Base-by-base conservation (phyloP, 2,113 vertebrate species). In the Myrmecophaga tridactyla region DNA sequence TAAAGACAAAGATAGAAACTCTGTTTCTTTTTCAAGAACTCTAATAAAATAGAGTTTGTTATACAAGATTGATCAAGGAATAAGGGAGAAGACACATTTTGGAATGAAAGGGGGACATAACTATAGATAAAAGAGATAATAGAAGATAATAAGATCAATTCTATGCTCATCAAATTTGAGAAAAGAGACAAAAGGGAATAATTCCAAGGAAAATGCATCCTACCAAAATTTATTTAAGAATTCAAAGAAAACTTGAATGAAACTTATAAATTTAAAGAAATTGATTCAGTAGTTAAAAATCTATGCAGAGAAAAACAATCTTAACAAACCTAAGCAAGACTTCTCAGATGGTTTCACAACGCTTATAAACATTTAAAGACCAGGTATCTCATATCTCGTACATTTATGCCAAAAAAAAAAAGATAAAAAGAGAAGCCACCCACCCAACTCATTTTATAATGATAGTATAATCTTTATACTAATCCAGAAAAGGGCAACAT, bases 331-430 rank as follows among this genome's bases (percentile, higher is more conserved):
- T 69, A 63, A 62, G 72, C 12, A 70, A 84, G 81, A 91, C 2
- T 86, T 21, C 25, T 7, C 69, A 34, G n/a, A 75, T 63, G 21
- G 39, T 41, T 75, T 91, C 46, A 81, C 31, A 56, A 65, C 31
- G 67, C 17, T 65, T 81, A 13, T 58, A 87, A 80, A 75, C 17
- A 56, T 73, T 91, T 86, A 73, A 80, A 73, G 62, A 86, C 86
- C 36, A 72, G 36, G 65, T 60, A 56, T 73, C 25, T 56, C 65
- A 43, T 51, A 86, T 73, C 70, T 73, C 75, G 65, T 86, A 18
- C 53, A 94, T 73, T 80, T 63, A 63, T 86, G 56, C 31, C 56
- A 86, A 90, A 94, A 86, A 39, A 85, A 86, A 94, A 80, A 21
- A 41, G 25, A 70, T 21, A 86, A 60, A 70, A 43, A 77, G 41